Conservation (phyloP, 2,888 invertebrate species). For the Theodoxus fluviatilis region DNA sequence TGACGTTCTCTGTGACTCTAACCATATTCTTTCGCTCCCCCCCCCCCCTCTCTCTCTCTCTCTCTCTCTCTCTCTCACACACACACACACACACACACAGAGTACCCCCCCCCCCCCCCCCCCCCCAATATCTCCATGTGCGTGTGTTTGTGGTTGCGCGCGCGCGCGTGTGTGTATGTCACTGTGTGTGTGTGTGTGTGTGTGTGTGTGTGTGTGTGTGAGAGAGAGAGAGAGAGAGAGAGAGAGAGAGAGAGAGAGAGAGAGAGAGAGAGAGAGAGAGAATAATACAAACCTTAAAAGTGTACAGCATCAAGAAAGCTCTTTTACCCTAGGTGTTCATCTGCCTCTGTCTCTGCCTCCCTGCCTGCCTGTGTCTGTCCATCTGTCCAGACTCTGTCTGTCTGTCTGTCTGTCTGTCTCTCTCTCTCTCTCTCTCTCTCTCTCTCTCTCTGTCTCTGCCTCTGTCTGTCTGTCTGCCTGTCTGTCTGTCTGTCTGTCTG, state of each 20-base stretch:
- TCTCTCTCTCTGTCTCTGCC: constrained; percentile 20
- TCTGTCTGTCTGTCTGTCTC: constrained; percentile 3
- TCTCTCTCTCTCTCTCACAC: neutral
- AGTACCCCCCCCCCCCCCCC: neutral
- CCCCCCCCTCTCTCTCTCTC: neutral
- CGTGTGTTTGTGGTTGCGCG: neutral
- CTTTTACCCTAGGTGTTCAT: neutral
- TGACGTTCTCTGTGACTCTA: neutral
- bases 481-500: constrained; percentile 7
- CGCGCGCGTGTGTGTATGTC: constrained; percentile 13
- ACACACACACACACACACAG: too few relatives aligned
- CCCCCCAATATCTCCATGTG: neutral
- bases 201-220: neutral
- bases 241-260: constrained; percentile 4
- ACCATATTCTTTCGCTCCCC: neutral
- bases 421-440: constrained; percentile 25
- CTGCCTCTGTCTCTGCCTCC: constrained; percentile 9
- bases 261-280: constrained; percentile 12
- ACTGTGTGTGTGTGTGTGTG: constrained; percentile 6
- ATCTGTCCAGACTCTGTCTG: neutral
- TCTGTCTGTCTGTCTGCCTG: constrained; percentile 15
- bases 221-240: constrained; percentile 24
- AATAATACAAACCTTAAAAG: too few relatives aligned
- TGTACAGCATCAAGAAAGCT: neutral
- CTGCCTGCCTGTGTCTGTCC: constrained; percentile 1